Evolutionary conservation across 2,797 vertebrate genomes (phyloP), one percentile per base, ranked within the genome.

Genomic region (Glyptemys insculpta): DNA sequence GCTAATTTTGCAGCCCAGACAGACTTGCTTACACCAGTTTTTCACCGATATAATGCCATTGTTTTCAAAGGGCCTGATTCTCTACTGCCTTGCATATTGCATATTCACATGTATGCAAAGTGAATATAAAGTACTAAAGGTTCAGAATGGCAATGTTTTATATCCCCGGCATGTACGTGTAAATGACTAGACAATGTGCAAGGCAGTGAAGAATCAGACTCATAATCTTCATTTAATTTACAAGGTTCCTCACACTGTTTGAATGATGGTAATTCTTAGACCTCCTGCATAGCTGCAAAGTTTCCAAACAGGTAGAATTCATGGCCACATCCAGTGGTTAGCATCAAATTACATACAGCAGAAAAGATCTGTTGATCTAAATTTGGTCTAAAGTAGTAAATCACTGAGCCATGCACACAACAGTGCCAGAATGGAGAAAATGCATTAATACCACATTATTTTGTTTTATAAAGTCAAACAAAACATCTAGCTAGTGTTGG

Each of bases 321-420:
- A 74, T 5, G 34, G 50, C 41, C 41, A 68, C 50, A 92, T 68
- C 79, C 37, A 81, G 57, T 83, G 88, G n/a, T 85, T 94, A 2
- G 47, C 74, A 31, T 94, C 84, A 79, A 88, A 56, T 91, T 97
- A 93, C 80, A 62, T 94, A 94, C 68, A 94, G 84, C 59, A 76
- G 27, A 83, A 54, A 94, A 95, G 81, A 94, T 50, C 81, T 94
- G 93, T 97, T 97, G 88, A 88, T 93, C 53, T 94, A 85, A 76
- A 87, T 79, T 72, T 82, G 96, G 87, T 94, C 96, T 94, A 91
- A 94, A 89, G 86, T 93, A 92, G 86, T 94, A 86, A 85, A 95
- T 87, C 72, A 50, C 34, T 53, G 6, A 57, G 59, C 81, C 21
- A 19, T 83, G 80, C 57, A 81, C 93, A 80, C 87, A 95, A 21